Base-by-base conservation (phyloP, 2,797 vertebrate genomes). In the Anomalospiza imberbis region DNA sequence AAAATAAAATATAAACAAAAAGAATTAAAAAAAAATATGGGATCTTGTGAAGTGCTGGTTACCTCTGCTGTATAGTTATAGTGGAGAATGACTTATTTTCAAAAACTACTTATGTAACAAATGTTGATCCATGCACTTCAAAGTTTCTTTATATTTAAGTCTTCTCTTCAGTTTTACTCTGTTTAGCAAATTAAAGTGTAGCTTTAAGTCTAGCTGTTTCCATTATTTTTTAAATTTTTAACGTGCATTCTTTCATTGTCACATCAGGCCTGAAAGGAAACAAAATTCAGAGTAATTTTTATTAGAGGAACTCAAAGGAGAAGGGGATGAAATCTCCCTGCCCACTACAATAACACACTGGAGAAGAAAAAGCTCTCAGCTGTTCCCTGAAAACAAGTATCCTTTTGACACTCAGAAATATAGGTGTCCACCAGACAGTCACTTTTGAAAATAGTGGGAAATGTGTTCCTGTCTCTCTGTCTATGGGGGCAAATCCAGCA, bases 1-100 rank as follows among this genome's bases (percentile, higher is more conserved):
- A 72, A 97, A 94, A 94, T 78, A 92, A 97, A 92, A 96, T 24
- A 68, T 63, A 70, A 34, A 73, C 44, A 72, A 61, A 92, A 94
- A 84, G 13, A 91, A 82, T 79, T 67, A 0, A 38, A 31, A 38
- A 31, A 88, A 70, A 78, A 90, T 83, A 87, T n/a, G 76, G 65
- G 28, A 24, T 93, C 77, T 91, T 95, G 76, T 88, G 88, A 95
- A 94, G 88, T 75, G 61, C 74, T 17, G 32, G n/a, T 57, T 85
- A 80, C 51, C 38, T 88, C 34, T 91, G 91, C 60, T 58, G 31
- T 73, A 44, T 28, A 68, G 13, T 44, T 85, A 45, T 71, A 80
- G 42, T 51, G 65, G 47, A 92, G 66, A 84, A 76, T 31, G 48
- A 58, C 80, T 95, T 89, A 61, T 72, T 80, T 32, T 71, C 60